Evolutionary conservation across 2,888 invertebrate genomes (phyloP).

Genomic region (Eudemis profundana): DNA sequence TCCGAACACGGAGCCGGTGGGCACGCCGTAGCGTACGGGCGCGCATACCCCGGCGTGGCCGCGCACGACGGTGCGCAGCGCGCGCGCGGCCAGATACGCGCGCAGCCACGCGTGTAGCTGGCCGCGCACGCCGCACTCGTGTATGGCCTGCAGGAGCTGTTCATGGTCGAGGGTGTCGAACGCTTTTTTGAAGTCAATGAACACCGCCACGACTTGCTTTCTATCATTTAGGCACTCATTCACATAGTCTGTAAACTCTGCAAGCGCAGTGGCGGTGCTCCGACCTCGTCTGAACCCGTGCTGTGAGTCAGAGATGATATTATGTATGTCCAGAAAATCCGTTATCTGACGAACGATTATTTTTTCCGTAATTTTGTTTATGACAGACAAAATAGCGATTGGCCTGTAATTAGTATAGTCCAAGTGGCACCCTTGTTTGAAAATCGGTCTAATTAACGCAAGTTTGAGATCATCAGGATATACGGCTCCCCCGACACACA

Average conservation of each 20-base stretch:
- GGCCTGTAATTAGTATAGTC: too few relatives aligned
- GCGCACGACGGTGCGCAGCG: conserved; percentile 10
- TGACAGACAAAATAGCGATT: too few relatives aligned
- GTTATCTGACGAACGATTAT: conserved; percentile 20
- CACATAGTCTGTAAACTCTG: conserved; percentile 41
- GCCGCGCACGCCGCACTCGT: conserved; percentile 28
- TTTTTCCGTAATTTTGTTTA: conserved; percentile 28
- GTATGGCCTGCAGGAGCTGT: conserved; percentile 32
- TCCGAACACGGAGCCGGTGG: conserved; percentile 3
- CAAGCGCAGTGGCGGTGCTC: conserved; percentile 43
- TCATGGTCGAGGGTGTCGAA: conserved; percentile 43
- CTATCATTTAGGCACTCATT: conserved; percentile 38
- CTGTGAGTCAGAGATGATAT: conserved; percentile 29
- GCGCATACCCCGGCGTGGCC: not conserved
- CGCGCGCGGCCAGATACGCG: conserved; percentile 16
- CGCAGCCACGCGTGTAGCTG: conserved; percentile 11
- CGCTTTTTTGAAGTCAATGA: conserved; percentile 46
- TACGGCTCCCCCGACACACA: conserved; percentile 1
- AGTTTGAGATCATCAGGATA: not conserved
- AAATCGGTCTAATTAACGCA: too few relatives aligned
- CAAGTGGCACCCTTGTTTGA: too few relatives aligned
- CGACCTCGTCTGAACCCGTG: conserved; percentile 43
- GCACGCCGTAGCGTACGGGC: not conserved
- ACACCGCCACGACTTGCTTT: conserved; percentile 41
- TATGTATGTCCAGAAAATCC: conserved; percentile 27